Evolutionary conservation across 2,888 invertebrate species (phyloP).

Genomic region (Pogonocherus hispidulus): DNA sequence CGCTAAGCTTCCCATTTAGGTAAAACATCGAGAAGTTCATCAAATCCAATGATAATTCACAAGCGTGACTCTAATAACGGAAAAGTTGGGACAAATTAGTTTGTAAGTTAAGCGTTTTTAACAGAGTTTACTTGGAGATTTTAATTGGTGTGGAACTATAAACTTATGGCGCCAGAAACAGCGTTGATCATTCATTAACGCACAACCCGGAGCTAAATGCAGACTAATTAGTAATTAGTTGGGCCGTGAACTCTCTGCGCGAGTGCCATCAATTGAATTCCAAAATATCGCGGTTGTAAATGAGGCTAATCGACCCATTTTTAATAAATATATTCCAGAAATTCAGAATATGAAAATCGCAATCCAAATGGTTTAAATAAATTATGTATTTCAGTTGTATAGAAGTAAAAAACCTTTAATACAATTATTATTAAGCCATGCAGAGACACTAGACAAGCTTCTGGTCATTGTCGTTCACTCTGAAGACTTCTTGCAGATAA

Average conservation of each 20-base stretch:
- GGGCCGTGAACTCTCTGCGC: background rate
- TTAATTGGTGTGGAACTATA: conserved; percentile 23
- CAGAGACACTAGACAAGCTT: too few species aligned
- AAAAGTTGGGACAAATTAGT: conserved; percentile 21
- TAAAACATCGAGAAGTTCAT: background rate
- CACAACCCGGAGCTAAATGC: conserved; percentile 22
- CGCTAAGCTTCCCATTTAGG: background rate
- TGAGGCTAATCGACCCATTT: too few species aligned
- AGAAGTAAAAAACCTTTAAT: too few species aligned
- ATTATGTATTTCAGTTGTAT: too few species aligned
- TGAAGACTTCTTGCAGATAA: too few species aligned
- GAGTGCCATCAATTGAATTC: background rate
- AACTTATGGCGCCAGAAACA: conserved; percentile 24
- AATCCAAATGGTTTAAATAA: too few species aligned
- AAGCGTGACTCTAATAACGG: conserved; percentile 8
- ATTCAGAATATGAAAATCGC: too few species aligned
- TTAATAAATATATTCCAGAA: too few species aligned
- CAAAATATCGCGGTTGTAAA: background rate
- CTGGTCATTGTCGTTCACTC: too few species aligned
- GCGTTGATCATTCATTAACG: conserved; percentile 15
- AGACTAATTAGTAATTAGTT: conserved; percentile 16
- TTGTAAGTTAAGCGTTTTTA: conserved; percentile 16
- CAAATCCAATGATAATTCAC: conserved; percentile 9
- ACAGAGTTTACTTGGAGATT: conserved; percentile 7
- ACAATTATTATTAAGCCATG: too few species aligned